phyloP scores from a whole-genome alignment of 2,888 invertebrate genomes.

The Cryptus viduatorius region DNA sequence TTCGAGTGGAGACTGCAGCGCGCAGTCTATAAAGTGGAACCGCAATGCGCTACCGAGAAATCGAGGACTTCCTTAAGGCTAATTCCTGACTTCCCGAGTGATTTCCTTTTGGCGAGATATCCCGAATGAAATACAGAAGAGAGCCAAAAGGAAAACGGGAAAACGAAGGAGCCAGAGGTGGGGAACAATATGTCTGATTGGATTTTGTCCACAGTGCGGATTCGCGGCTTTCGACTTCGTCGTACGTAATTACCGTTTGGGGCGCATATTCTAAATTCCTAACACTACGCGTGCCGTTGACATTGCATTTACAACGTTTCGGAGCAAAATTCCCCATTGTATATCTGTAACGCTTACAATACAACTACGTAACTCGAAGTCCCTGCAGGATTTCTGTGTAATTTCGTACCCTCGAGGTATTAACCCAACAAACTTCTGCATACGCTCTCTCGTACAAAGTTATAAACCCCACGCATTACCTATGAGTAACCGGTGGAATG shows the following conservation, averaged over 20 bases:
- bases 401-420: neutral
- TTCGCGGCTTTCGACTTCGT: slow-evolving; percentile 15
- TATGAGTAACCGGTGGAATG: neutral
- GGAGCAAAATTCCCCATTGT: neutral
- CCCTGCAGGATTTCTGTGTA: neutral
- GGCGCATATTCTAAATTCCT: slow-evolving; percentile 18
- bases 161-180: neutral
- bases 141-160: neutral
- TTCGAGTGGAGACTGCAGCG: neutral
- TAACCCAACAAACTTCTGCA: neutral
- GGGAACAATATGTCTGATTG: slow-evolving; percentile 8
- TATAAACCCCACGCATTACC: neutral
- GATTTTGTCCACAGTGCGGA: slow-evolving; percentile 17
- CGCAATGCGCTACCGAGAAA: slow-evolving; percentile 20
- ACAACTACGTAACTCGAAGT: neutral
- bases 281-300: neutral
- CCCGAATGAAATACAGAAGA: slow-evolving; percentile 7
- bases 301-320: neutral
- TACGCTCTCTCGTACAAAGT: neutral
- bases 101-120: slow-evolving; percentile 28
- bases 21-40: neutral
- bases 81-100: slow-evolving; percentile 16
- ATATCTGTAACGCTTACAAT: neutral
- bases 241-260: neutral
- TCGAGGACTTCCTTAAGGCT: slow-evolving; percentile 31